Evolutionary conservation across 2,888 invertebrate genomes (phyloP).

Genomic region (Pseudeuparius sepicola): DNA sequence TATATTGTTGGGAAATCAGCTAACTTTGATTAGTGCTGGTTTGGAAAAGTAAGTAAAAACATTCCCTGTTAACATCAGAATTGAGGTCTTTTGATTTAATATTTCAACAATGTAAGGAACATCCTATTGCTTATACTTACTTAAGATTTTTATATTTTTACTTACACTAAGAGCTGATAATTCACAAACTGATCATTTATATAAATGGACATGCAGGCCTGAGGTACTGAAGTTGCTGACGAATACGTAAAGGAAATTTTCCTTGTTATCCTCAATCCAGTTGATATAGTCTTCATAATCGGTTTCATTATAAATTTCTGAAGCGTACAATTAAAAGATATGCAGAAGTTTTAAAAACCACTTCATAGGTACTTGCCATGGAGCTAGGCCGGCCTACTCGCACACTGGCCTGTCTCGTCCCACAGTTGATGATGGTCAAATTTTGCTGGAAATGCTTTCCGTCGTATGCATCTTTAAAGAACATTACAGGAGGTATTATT

Average conservation of each 20-base stretch:
- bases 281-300: conserved; percentile 28
- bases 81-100: no score
- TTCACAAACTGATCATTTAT: conserved; percentile 32
- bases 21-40: no score
- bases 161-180: conserved; percentile 34
- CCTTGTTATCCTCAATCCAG: conserved; percentile 36
- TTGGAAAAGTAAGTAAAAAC: no score
- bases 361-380: conserved; percentile 29
- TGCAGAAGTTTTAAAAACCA: conserved; percentile 3
- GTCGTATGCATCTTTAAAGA: conserved; percentile 38
- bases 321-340: conserved; percentile 6
- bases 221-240: conserved; percentile 28
- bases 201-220: conserved; percentile 33
- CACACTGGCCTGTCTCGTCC: conserved; percentile 31
- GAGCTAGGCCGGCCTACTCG: conserved; percentile 36
- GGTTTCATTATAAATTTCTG: conserved; percentile 36
- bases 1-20: no score
- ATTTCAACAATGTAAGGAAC: no score
- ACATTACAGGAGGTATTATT: conserved; percentile 35
- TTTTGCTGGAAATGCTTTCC: conserved; percentile 33
- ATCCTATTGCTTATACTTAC: no score
- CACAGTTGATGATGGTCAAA: conserved; percentile 36
- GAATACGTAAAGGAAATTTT: conserved; percentile 33
- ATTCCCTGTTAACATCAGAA: no score
- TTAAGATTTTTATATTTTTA: no score